A percentile compares a stretch with the other conserved stretches of the same genome.
Conservation (phyloP, 2,888 invertebrate species). For the Leucozona laternaria region DNA sequence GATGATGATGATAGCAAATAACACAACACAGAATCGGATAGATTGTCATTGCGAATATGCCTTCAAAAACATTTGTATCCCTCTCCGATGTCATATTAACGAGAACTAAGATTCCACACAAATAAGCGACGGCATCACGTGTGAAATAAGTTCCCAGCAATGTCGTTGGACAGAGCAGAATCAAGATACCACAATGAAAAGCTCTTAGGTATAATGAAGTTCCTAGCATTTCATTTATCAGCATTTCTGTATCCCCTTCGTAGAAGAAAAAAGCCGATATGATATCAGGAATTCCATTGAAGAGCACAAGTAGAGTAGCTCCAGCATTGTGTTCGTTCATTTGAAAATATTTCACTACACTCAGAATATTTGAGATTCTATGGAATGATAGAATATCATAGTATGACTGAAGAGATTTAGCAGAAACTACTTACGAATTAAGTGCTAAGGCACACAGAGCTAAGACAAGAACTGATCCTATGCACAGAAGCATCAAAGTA, state of each 20-base stretch:
- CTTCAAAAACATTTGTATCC: slow-evolving; percentile 45
- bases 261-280: slow-evolving; percentile 45
- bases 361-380: slow-evolving; percentile 48
- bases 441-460: slow-evolving; percentile 20
- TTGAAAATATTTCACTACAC: slow-evolving; percentile 20
- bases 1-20: slow-evolving; percentile 46
- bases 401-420: not conserved
- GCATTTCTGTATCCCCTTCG: slow-evolving; percentile 49
- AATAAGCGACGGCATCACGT: slow-evolving; percentile 42
- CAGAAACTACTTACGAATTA: slow-evolving; percentile 30
- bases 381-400: not conserved
- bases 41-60: slow-evolving; percentile 36
- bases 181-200: slow-evolving; percentile 51
- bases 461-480: not conserved
- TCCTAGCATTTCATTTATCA: slow-evolving; percentile 58
- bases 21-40: slow-evolving; percentile 51
- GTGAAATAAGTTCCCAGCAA: slow-evolving; percentile 35
- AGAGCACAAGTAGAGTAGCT: slow-evolving; percentile 17
- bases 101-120: slow-evolving; percentile 18
- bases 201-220: slow-evolving; percentile 40
- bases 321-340: slow-evolving; percentile 60
- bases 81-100: not conserved
- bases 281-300: slow-evolving; percentile 47
- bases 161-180: slow-evolving; percentile 13
- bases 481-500: not conserved